Evolutionary conservation across 2,888 invertebrate genomes (phyloP).

Genomic region (Aphodius granarius): DNA sequence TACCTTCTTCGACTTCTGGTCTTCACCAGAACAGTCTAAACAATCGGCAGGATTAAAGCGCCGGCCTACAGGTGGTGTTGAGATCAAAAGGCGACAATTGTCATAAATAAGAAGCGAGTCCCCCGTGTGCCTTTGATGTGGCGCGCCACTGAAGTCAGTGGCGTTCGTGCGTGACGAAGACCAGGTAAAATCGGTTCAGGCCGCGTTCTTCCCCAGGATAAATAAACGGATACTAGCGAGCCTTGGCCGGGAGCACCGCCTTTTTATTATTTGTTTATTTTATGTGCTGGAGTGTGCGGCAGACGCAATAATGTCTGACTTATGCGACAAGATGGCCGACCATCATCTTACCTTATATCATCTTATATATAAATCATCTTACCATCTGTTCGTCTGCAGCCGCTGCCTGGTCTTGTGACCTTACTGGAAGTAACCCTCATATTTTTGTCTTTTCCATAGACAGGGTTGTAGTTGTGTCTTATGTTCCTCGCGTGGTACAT

Average conservation of each 20-base stretch:
- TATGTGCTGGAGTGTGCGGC: constrained; percentile 19
- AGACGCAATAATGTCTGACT: constrained; percentile 25
- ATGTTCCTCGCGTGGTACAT: constrained; percentile 63
- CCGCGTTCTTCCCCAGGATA: background rate
- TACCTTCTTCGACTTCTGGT: background rate
- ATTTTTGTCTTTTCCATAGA: constrained; percentile 48
- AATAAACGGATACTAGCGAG: background rate
- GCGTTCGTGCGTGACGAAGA: background rate
- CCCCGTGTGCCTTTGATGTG: background rate
- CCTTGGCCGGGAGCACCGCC: constrained; percentile 20
- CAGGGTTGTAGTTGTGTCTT: constrained; percentile 48
- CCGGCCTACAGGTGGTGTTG: background rate
- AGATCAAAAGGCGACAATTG: background rate
- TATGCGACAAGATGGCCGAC: constrained; percentile 24
- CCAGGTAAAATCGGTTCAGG: background rate
- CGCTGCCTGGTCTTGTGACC: background rate
- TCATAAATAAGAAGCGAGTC: background rate
- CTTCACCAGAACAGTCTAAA: background rate
- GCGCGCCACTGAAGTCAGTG: background rate
- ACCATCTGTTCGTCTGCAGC: background rate
- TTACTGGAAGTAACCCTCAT: constrained; percentile 28
- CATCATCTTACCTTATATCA: background rate
- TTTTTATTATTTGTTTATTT: constrained; percentile 29
- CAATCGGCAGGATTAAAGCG: background rate
- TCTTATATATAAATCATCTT: background rate